Evolutionary conservation across 2,888 invertebrate species (phyloP), one percentile per base, ranked within the genome.

Genomic region (Liopterus haemorrhoidalis): DNA sequence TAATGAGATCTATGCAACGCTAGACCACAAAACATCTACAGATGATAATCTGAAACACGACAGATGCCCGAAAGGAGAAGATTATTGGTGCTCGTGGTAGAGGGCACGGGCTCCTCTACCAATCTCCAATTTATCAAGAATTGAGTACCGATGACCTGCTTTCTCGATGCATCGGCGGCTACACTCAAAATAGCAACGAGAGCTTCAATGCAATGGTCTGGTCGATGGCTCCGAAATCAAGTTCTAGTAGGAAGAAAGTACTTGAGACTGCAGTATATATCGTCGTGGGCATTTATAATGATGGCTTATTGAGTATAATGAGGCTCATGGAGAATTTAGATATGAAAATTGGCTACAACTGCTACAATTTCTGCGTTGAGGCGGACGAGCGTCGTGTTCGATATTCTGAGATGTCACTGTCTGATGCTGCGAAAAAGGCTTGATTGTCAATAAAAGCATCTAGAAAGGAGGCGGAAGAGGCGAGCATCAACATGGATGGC

Each of bases 91-190:
- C 31, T 41, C 41, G 2, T 41, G 24, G 11, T 32, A 41, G 31
- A 19, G 27, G 3, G 30, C 41, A 11, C 20, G 14, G 11, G 41
- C 41, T 8, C 9, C 4, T 3, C 14, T 12, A 15, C n/a, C n/a
- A n/a, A n/a, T n/a, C n/a, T 27, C 52, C 53, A 1, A 46, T 54
- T 9, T 55, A 51, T 22, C 45, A 47, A 28, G 45, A 42, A 11
- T 40, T 52, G 9, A 48, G 39, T 16, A 20, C 30, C 8, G 41
- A 39, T 4, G 41, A 52, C 14, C 38, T 51, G 16, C 44, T 53
- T 14, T 24, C 35, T 19, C 43, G 49, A 24, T 51, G 46, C 18
- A 14, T 53, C 9, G 53, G 49, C 9, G 53, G 49, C 3, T 52
- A 32, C 24, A 53, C 50, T 2, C 52, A 51, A 37, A 50, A 50